phyloP scores from a whole-genome alignment of 2,888 invertebrate genomes.

The Tanypteryx hageni region DNA sequence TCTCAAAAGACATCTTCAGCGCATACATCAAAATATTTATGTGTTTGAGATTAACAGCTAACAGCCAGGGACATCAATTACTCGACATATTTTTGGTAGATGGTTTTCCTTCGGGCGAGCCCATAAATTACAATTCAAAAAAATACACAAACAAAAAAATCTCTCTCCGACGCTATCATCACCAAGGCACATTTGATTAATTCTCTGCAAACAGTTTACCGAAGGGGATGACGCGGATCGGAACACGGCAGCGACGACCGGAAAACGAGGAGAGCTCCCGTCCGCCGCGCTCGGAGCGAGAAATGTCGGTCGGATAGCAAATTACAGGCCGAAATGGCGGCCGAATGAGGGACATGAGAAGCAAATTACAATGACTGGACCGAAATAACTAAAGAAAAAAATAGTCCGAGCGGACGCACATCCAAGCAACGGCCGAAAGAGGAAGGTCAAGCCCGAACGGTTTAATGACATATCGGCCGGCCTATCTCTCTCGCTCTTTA shows the following conservation, averaged over 20 bases:
- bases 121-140: not conserved
- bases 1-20: no score
- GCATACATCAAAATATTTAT: no score
- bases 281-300: not conserved
- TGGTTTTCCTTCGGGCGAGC: not conserved
- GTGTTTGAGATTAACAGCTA: not conserved
- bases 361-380: slow-evolving; percentile 24
- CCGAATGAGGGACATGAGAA: slow-evolving; percentile 20
- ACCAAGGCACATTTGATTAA: not conserved
- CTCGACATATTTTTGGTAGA: not conserved
- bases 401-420: not conserved
- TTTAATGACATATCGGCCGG: not conserved
- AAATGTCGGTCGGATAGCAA: not conserved
- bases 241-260: not conserved
- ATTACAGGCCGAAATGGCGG: not conserved
- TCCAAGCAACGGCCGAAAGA: not conserved
- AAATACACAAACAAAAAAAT: not conserved
- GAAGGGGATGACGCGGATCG: slow-evolving; percentile 9
- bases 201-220: slow-evolving; percentile 25
- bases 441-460: not conserved
- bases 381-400: not conserved
- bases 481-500: not conserved
- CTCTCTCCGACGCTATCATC: not conserved
- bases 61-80: not conserved
- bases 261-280: slow-evolving; percentile 6